Conservation (phyloP, 2,888 invertebrate species). For the Lapara coniferarum region DNA sequence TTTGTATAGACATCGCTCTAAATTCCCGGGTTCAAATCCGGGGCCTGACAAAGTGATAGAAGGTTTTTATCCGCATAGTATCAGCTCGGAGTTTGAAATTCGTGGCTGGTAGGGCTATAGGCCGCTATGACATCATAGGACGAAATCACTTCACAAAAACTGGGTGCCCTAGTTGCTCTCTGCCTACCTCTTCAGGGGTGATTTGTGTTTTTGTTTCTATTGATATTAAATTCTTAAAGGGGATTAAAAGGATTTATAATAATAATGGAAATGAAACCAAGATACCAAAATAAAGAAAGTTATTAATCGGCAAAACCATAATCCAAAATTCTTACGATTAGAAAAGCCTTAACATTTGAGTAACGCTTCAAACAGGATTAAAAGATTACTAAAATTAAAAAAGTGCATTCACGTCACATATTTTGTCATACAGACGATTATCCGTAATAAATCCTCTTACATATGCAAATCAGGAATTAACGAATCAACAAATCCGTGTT, state of each 20-base stretch:
- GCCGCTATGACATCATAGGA: no score
- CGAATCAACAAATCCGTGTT: slow-evolving; percentile 5
- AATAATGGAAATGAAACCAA: neutral
- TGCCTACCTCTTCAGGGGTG: no score
- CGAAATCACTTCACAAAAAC: no score
- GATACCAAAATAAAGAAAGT: slow-evolving; percentile 2
- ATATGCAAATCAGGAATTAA: slow-evolving; percentile 23
- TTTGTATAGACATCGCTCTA: no score
- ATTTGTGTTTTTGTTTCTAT: no score
- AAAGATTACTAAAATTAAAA: neutral
- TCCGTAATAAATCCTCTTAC: slow-evolving; percentile 14
- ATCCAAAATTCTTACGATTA: neutral
- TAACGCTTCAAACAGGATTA: neutral
- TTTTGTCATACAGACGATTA: slow-evolving; percentile 19
- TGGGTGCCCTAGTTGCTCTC: no score
- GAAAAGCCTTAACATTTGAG: neutral
- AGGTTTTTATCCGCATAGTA: no score
- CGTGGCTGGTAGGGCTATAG: no score
- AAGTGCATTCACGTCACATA: neutral
- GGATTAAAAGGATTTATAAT: no score
- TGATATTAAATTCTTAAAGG: no score
- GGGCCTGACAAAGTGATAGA: neutral
- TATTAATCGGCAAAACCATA: neutral
- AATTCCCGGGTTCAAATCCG: neutral
- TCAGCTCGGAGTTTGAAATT: no score